Evolutionary conservation across 1,140 invertebrate genomes (phyloP).

Genomic region (Dendrolimus kikuchii): DNA sequence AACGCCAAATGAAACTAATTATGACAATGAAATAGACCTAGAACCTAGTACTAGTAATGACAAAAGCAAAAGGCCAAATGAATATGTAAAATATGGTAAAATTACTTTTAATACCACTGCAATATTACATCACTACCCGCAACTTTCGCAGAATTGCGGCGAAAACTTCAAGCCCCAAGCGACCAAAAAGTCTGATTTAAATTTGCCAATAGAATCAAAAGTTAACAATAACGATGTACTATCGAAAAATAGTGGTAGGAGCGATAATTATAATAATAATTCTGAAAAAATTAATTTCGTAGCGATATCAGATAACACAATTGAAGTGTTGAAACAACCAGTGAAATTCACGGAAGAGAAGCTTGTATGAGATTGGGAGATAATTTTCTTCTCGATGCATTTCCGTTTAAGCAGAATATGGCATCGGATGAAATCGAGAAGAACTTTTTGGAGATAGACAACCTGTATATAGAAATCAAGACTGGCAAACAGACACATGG

Average conservation of each 20-base stretch:
- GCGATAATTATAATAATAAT: constrained; percentile 48
- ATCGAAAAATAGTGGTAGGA: constrained; percentile 22
- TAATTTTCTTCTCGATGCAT: constrained; percentile 39
- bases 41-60: constrained; percentile 45
- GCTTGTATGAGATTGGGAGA: constrained; percentile 61
- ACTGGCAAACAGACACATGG: no score
- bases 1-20: constrained; percentile 26
- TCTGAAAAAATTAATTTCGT: constrained; percentile 21
- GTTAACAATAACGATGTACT: constrained; percentile 48
- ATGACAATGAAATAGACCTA: constrained; percentile 32
- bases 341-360: constrained; percentile 64
- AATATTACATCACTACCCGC: constrained; percentile 63
- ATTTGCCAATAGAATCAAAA: constrained; percentile 24
- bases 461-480: no score
- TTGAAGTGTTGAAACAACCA: constrained; percentile 39
- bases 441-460: no score
- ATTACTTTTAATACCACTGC: constrained; percentile 65
- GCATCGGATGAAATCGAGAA: constrained; percentile 18
- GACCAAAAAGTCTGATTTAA: constrained; percentile 44
- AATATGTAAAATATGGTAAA: constrained; percentile 57
- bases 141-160: constrained; percentile 32
- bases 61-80: constrained; percentile 34
- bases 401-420: constrained; percentile 40
- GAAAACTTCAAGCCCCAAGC: constrained; percentile 10
- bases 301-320: constrained; percentile 24